Evolutionary conservation across 2,797 vertebrate species (phyloP).

Genomic region (Acanthurus tractus): DNA sequence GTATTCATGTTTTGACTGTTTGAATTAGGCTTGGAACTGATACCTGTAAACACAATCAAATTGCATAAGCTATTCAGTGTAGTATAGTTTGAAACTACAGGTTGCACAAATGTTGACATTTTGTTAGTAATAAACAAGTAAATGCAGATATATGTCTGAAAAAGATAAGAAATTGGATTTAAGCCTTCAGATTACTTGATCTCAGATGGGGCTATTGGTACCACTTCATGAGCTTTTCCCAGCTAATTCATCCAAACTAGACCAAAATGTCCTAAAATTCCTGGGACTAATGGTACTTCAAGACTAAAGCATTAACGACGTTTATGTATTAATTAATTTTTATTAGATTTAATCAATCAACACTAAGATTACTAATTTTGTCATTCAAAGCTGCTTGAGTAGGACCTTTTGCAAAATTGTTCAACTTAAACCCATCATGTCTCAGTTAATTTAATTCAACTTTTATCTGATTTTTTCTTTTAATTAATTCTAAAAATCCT

Average conservation of each 20-base stretch:
- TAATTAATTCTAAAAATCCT: too few species aligned
- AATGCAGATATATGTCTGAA: neutral
- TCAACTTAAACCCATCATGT: too few species aligned
- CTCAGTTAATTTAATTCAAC: too few species aligned
- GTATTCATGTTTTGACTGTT: neutral
- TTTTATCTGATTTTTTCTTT: too few species aligned
- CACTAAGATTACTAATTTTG: too few species aligned
- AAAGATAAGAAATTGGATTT: neutral
- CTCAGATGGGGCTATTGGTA: neutral
- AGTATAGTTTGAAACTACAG: neutral
- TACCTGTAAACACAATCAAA: neutral
- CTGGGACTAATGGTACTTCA: too few species aligned
- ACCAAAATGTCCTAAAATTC: neutral
- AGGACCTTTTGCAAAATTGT: too few species aligned
- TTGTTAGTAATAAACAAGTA: neutral
- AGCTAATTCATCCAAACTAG: neutral
- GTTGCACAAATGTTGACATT: neutral
- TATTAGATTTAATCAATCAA: too few species aligned
- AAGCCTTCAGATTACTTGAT: neutral
- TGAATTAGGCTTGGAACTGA: neutral
- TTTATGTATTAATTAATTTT: too few species aligned
- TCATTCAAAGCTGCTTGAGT: too few species aligned
- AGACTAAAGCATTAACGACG: too few species aligned
- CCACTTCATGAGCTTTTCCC: neutral
- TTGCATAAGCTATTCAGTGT: neutral